phyloP scores from a whole-genome alignment of 1,140 invertebrate species.

The Sarcophaga peregrina region DNA sequence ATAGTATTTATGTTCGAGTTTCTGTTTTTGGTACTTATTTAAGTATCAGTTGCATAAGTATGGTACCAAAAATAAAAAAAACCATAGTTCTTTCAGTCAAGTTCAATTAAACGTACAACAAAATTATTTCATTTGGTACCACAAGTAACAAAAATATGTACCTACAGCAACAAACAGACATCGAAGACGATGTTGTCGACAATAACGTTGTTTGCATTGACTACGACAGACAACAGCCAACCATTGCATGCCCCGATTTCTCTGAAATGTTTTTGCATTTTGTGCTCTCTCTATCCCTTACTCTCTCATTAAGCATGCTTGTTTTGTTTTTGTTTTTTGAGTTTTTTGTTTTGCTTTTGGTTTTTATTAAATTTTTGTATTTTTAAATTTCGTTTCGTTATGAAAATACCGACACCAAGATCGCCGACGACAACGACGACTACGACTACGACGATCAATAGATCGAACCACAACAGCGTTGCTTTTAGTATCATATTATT shows the following conservation, averaged over 20 bases:
- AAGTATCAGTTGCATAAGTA: no score
- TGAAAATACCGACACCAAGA: background rate
- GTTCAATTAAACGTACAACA: no score
- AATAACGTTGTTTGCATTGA: background rate
- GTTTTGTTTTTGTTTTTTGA: background rate
- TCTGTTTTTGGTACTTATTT: no score
- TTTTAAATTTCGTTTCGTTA: background rate
- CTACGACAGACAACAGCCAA: background rate
- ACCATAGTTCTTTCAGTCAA: no score
- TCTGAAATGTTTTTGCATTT: background rate
- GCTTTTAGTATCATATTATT: background rate
- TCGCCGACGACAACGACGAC: background rate
- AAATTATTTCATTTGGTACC: no score
- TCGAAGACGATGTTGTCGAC: background rate
- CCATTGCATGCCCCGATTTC: background rate
- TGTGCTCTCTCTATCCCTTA: no score
- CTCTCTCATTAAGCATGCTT: background rate
- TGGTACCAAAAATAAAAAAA: no score
- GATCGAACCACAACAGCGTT: background rate
- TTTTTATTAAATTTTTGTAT: background rate
- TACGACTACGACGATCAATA: background rate
- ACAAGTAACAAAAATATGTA: no score
- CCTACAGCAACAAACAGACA: background rate
- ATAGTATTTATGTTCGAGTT: no score
- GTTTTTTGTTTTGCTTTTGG: slow-evolving; percentile 5